Conservation (phyloP, 2,113 vertebrate genomes). For the Notechis scutatus region DNA sequence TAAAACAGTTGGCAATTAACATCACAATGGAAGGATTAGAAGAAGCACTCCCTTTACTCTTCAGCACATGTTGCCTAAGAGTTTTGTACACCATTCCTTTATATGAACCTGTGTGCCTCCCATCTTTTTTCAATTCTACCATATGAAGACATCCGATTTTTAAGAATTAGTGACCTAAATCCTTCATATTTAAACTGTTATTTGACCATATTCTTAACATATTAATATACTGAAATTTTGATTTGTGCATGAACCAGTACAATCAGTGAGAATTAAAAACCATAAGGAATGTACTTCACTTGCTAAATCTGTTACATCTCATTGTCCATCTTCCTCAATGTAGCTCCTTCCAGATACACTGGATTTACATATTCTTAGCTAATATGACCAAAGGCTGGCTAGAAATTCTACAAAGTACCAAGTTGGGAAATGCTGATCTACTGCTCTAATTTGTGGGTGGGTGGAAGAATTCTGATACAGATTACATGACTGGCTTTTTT, state of each 20-base stretch:
- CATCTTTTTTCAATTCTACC: background rate
- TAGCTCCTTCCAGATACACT: background rate
- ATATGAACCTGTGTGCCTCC: background rate
- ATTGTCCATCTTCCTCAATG: background rate
- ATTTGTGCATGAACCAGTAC: background rate
- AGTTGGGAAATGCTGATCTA: slow-evolving; percentile 5
- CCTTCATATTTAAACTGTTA: background rate
- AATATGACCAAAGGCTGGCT: background rate
- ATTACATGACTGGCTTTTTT: slow-evolving; percentile 20
- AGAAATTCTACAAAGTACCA: background rate
- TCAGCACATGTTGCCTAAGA: background rate
- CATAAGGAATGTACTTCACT: background rate
- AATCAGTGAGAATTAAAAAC: background rate
- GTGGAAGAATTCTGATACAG: slow-evolving; percentile 9
- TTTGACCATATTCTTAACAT: background rate
- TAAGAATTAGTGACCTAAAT: background rate
- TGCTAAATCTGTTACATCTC: slow-evolving; percentile 9
- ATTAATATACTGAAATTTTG: background rate
- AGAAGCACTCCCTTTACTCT: background rate
- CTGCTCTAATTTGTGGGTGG: slow-evolving; percentile 39
- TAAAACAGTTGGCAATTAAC: background rate
- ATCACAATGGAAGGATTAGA: background rate
- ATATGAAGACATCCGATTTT: background rate
- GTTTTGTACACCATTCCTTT: background rate
- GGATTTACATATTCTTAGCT: background rate